Evolutionary conservation across 2,113 vertebrate genomes (phyloP), one percentile per base, ranked within the genome.

Genomic region (Eclectus roratus): DNA sequence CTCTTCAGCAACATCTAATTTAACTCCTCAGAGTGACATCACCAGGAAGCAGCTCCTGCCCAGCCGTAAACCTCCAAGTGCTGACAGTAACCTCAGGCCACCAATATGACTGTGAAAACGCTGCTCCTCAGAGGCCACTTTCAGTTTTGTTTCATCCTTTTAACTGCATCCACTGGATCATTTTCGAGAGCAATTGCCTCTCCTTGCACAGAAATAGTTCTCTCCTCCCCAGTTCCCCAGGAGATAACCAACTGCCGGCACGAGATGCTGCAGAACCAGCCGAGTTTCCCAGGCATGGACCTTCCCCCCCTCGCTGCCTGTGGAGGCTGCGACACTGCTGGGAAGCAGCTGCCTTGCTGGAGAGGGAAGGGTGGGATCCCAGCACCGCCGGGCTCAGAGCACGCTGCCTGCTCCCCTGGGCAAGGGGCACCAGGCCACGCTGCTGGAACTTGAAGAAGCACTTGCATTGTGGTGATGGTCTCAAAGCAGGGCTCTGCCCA

Each of bases 391-490:
- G 41, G 35, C 80, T 72, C 44, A 49, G 46, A 6, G 2, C 3
- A 46, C 46, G 33, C 24, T 0, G 16, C 11, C 70, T 69, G 43
- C 49, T 56, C 41, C 56, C 43, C 28, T 0, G 20, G 60, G 41
- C 43, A 50, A 1, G 28, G 37, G 1, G 39, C 46, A 31, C 23
- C 70, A 35, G 56, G 56, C 56, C 56, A 10, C 21, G 31, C 6
- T 17, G 25, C 17, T 7, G 9, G 27, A 5, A 11, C 13, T 1
- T 8, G 18, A 25, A 21, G 39, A 5, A 20, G 76, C 58, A 16
- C 58, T 29, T 23, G 11, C 18, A 31, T 7, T 2, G 10, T 0
- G 1, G 0, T 6, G 31, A 39, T 10, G 1, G 11, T 27, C 19
- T 31, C 49, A 13, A 29, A 16, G 44, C 72, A 65, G 17, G 41